These are phyloP conservation scores for Sycobia sp. DNA, from an alignment of 1,140 invertebrate species.

Conservation along the genomic window DNA sequence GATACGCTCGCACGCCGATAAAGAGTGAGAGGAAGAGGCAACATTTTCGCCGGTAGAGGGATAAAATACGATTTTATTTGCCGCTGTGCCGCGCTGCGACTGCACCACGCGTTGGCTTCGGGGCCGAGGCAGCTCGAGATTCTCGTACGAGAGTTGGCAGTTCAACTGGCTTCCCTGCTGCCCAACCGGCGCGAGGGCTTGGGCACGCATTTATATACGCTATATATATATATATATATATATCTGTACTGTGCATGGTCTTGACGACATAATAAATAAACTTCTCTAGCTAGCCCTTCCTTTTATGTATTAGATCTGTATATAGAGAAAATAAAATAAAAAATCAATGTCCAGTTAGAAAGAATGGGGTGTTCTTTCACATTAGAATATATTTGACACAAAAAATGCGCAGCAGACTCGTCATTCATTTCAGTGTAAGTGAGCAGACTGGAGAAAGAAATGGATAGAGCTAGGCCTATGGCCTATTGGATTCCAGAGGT, in stretches of 20 bases:
- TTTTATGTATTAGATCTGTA: neutral
- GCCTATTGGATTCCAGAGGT: too few species aligned
- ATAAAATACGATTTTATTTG: slow-evolving; percentile 62
- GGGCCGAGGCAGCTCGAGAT: slow-evolving; percentile 17
- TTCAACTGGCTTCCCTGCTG: slow-evolving; percentile 49
- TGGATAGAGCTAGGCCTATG: too few species aligned
- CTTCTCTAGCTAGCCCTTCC: slow-evolving; percentile 38
- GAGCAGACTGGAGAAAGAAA: too few species aligned
- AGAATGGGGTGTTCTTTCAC: too few species aligned
- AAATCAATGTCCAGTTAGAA: too few species aligned
- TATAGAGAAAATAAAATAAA: neutral
- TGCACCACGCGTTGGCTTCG: slow-evolving; percentile 44
- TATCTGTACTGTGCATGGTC: too few species aligned
- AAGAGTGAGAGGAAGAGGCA: slow-evolving; percentile 45
- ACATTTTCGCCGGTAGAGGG: slow-evolving; percentile 57
- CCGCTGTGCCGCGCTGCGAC: slow-evolving; percentile 42
- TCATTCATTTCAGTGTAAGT: too few species aligned
- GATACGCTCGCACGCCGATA: neutral
- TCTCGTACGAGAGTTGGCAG: slow-evolving; percentile 48
- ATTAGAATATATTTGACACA: too few species aligned
- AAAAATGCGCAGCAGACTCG: too few species aligned
- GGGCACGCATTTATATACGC: too few species aligned
- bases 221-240: too few species aligned
- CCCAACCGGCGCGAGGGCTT: too few species aligned
- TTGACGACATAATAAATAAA: slow-evolving; percentile 49